Base-by-base conservation (phyloP, 2,113 vertebrate genomes). In the Centrocercus urophasianus region DNA sequence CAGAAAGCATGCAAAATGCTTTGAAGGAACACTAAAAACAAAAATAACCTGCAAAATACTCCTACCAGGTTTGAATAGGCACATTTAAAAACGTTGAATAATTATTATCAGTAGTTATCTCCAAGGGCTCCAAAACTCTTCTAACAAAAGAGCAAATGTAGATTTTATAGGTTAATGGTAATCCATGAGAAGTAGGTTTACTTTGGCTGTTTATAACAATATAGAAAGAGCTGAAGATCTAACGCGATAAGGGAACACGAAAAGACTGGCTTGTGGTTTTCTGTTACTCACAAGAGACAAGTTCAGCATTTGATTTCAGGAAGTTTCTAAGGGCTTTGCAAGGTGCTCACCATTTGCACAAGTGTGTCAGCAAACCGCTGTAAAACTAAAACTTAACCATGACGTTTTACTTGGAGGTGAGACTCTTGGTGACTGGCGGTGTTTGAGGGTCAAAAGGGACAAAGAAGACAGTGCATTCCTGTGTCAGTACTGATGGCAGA, bases 301-400 rank as follows among this genome's bases (percentile, higher is more conserved):
- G 52, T 73, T 88, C 66, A 83, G 34, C 71, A 24, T 81, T 91
- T 90, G 52, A 77, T 80, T 94, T 93, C 86, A 90, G 91, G 86
- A 95, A 92, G 88, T 63, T 90, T 86, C 84, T 83, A 82, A 93
- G 78, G 66, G 77, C 64, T 78, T 25, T 56, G 38, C 0, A 1
- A 90, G 45, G 54, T 34, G 4, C 65, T 70, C 71, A 80, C 47
- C 60, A 47, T 45, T 77, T 70, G 28, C 54, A 48, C 28, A 54
- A 10, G 59, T 24, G 8, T 47, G 66, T 63, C 67, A 84, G 59
- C 56, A 94, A 93, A 71, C 56, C 45, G 30, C 61, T 76, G 2
- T 2, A 30, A 66, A 67, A 19, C 65, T 60, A 64, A 43, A 72
- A 50, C 34, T 74, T 66, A 45, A n/a, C 4, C 0, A 0, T 63